Conservation (phyloP, 2,888 invertebrate genomes). For the Scaptomyza cyrtandrae region DNA sequence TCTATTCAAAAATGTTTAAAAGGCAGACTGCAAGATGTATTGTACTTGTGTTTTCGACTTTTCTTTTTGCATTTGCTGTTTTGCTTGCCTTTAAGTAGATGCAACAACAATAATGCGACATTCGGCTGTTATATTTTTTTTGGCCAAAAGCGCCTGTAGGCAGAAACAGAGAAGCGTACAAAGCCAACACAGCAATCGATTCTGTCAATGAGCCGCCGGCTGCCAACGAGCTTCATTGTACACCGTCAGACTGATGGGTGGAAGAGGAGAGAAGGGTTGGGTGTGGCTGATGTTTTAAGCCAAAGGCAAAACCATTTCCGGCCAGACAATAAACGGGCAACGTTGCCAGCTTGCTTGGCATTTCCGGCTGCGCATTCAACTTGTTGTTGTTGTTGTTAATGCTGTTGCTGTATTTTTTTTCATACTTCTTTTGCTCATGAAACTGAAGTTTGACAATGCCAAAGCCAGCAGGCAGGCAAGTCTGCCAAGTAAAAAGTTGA, state of each 20-base stretch:
- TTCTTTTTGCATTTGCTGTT: neutral
- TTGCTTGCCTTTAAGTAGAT: slow-evolving; percentile 33
- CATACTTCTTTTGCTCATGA: slow-evolving; percentile 54
- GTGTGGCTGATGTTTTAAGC: slow-evolving; percentile 41
- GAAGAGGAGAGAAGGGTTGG: neutral
- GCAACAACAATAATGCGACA: slow-evolving; percentile 53
- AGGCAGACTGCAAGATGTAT: slow-evolving; percentile 36
- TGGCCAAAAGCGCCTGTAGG: slow-evolving; percentile 31
- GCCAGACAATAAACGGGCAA: slow-evolving; percentile 74
- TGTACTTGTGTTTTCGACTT: neutral
- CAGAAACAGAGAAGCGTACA: slow-evolving; percentile 21
- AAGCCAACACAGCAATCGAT: slow-evolving; percentile 61
- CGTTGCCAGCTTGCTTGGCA: slow-evolving; percentile 62
- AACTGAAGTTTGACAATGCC: slow-evolving; percentile 70
- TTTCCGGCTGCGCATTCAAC: slow-evolving; percentile 59
- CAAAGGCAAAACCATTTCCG: slow-evolving; percentile 75
- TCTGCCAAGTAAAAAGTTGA: slow-evolving; percentile 59
- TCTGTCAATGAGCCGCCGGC: slow-evolving; percentile 54
- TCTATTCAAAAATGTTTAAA: slow-evolving; percentile 33
- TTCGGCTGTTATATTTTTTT: slow-evolving; percentile 35
- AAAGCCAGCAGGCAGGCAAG: slow-evolving; percentile 59
- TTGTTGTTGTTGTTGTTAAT: slow-evolving; percentile 35
- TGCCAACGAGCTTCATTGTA: slow-evolving; percentile 54
- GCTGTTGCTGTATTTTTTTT: slow-evolving; percentile 36
- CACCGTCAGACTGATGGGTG: slow-evolving; percentile 4